These are phyloP conservation scores for Phenganax stokvisi DNA, from an alignment of 92 coral and sea anemone species.

Conservation along the genomic window DNA sequence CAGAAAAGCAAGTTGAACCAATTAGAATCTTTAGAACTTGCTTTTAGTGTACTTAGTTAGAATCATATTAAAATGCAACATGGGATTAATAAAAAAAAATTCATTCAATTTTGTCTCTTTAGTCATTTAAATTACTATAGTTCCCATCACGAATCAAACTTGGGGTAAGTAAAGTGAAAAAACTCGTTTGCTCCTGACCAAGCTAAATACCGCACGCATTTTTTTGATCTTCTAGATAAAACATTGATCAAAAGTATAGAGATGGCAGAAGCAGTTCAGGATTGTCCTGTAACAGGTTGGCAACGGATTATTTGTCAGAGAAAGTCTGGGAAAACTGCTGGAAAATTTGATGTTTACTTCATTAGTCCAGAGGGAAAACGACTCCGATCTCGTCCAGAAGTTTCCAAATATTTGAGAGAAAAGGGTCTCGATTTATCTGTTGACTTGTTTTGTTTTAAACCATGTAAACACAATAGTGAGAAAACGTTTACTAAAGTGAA, in stretches of 20 bases:
- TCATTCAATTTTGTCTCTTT: too few species aligned
- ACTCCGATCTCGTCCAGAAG: constrained; percentile 60
- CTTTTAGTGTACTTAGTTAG: too few species aligned
- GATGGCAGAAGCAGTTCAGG: not conserved
- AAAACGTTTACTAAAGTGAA: not conserved
- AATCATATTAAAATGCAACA: too few species aligned
- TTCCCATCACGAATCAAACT: too few species aligned
- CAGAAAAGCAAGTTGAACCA: not conserved
- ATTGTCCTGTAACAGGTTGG: constrained; percentile 53
- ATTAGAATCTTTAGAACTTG: too few species aligned
- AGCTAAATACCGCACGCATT: too few species aligned
- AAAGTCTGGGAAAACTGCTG: constrained; percentile 56
- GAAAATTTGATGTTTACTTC: constrained; percentile 60
- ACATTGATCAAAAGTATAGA: too few species aligned
- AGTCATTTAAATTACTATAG: too few species aligned
- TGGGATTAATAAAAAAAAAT: too few species aligned
- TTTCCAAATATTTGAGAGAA: constrained; percentile 44
- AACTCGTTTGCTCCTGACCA: too few species aligned
- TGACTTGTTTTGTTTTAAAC: constrained; percentile 30
- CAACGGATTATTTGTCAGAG: constrained; percentile 49
- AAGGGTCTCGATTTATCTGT: constrained; percentile 23
- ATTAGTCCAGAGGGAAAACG: constrained; percentile 63
- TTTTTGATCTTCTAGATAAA: too few species aligned
- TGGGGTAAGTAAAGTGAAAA: too few species aligned
- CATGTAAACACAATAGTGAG: not conserved